These are phyloP conservation scores for Leptinotarsa peninsularis DNA, from an alignment of 2,888 invertebrate species.

Conservation along the genomic window DNA sequence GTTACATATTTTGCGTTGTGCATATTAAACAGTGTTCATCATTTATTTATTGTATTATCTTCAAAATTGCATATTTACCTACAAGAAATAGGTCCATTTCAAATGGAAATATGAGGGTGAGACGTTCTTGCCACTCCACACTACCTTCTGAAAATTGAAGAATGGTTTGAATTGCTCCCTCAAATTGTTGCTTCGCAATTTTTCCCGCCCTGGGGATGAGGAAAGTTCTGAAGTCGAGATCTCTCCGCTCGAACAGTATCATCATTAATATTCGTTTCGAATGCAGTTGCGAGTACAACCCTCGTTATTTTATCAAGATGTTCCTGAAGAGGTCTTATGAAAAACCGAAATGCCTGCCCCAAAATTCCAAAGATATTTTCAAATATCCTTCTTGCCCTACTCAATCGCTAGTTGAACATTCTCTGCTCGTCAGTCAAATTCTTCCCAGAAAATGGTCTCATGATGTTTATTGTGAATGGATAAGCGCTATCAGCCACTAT, in stretches of 20 bases:
- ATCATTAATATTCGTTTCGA: conserved; percentile 25
- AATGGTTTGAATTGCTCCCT: too few relatives aligned
- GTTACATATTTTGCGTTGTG: too few relatives aligned
- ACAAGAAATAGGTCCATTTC: too few relatives aligned
- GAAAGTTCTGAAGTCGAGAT: conserved; percentile 18
- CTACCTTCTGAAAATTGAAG: too few relatives aligned
- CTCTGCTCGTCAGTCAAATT: conserved; percentile 51
- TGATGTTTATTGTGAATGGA: conserved; percentile 45
- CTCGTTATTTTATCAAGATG: conserved; percentile 26
- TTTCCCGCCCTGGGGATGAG: conserved; percentile 4
- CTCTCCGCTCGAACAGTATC: not conserved
- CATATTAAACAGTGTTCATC: too few relatives aligned
- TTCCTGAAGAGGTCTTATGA: conserved; percentile 42
- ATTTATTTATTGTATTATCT: too few relatives aligned
- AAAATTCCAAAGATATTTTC: conserved; percentile 54
- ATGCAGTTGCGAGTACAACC: conserved; percentile 39
- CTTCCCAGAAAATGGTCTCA: conserved; percentile 53
- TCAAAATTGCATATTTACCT: too few relatives aligned
- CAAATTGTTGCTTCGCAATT: too few relatives aligned
- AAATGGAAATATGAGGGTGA: too few relatives aligned
- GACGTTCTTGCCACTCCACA: too few relatives aligned
- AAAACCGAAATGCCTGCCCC: conserved; percentile 50
- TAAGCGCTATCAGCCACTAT: conserved; percentile 55
- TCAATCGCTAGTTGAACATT: conserved; percentile 57
- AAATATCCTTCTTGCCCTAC: conserved; percentile 55